Evolutionary conservation across 2,797 vertebrate species (phyloP), one percentile per base, ranked within the genome.

Genomic region (Acestrorhynchus altus): DNA sequence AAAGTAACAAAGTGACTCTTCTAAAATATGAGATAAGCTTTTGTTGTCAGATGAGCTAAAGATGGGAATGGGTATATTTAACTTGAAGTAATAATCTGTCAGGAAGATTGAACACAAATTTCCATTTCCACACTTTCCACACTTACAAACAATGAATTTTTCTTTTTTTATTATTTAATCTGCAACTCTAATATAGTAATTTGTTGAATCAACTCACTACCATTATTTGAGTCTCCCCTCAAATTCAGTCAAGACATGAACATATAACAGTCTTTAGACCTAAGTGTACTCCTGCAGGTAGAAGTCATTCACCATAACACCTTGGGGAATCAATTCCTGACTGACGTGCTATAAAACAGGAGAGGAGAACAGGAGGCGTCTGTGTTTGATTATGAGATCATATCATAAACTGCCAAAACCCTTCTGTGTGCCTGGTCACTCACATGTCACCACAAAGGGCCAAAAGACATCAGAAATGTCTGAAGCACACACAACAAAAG

Each of bases 391-490:
- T 79, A 68, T 83, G 82, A 81, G 76, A 77, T 86, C 82, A 79
- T 78, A 42, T 24, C 52, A 13, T 56, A 84, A 46, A 70, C 65
- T 81, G 78, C 87, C 79, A 85, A 85, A 76, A 86, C 83, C 71
- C 74, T 59, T 60, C 79, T 75, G 66, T 83, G 59, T 51, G 31
- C 31, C 77, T 69, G 63, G 60, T 61, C 56, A 40, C 20, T 64
- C 69, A 72, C 46, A 47, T 51, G 40, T 85, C 24, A 8, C 75
- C 71, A 75, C 77, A 78, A 89, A 84, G 79, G 61, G 78, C 72
- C 73, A 72, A 72, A 75, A 86, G 81, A 89, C 87, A 91, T 91
- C 87, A 92, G 90, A 90, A 84, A 87, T 83, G 73, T 83, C 86
- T 77, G 78, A 57, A 72, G 79, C 81, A 81, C 87, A 84, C 81